A percentile compares a stretch with the other conserved stretches of the same genome.
These are phyloP conservation scores for Rhinatrema bivittatum DNA, from an alignment of 2,797 vertebrate species.

Conservation along the genomic window DNA sequence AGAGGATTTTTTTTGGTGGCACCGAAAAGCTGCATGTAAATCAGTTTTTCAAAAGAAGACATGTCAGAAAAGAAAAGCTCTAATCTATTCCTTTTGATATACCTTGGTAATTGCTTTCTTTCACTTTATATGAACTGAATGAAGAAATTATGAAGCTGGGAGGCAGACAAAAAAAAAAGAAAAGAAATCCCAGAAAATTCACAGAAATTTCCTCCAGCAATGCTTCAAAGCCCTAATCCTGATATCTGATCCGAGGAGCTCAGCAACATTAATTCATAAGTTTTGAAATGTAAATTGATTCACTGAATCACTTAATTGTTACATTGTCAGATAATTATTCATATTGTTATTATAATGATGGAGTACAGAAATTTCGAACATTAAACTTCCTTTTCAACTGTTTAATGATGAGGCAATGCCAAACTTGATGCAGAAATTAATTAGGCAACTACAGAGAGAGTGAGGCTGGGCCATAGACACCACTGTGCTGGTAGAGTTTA, in stretches of 20 bases:
- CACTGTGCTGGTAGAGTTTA: too few relatives aligned
- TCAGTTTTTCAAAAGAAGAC: slow-evolving; percentile 23
- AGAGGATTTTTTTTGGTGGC: slow-evolving; percentile 7
- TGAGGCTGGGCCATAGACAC: too few relatives aligned
- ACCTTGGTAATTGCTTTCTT: slow-evolving; percentile 26
- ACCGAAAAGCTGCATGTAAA: slow-evolving; percentile 23
- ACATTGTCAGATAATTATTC: slow-evolving; percentile 33
- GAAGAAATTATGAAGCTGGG: slow-evolving; percentile 8
- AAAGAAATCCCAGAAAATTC: not conserved
- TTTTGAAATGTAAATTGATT: slow-evolving; percentile 45
- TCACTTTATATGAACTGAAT: slow-evolving; percentile 16
- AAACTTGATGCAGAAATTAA: too few relatives aligned
- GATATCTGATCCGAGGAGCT: slow-evolving; percentile 26
- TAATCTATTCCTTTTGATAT: slow-evolving; percentile 28
- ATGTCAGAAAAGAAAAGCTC: slow-evolving; percentile 11
- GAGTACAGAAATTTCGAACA: slow-evolving; percentile 24
- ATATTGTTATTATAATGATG: slow-evolving; percentile 23
- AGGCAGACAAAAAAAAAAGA: not conserved
- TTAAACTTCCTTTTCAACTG: slow-evolving; percentile 21
- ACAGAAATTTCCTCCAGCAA: slow-evolving; percentile 14
- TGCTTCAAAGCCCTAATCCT: slow-evolving; percentile 38
- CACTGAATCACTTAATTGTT: slow-evolving; percentile 27
- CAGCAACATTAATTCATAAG: slow-evolving; percentile 18
- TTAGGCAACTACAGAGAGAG: too few relatives aligned
- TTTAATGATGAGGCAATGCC: too few relatives aligned